Evolutionary conservation across 2,888 invertebrate genomes (phyloP), one percentile per base, ranked within the genome.

Genomic region (Polydesmus complanatus): DNA sequence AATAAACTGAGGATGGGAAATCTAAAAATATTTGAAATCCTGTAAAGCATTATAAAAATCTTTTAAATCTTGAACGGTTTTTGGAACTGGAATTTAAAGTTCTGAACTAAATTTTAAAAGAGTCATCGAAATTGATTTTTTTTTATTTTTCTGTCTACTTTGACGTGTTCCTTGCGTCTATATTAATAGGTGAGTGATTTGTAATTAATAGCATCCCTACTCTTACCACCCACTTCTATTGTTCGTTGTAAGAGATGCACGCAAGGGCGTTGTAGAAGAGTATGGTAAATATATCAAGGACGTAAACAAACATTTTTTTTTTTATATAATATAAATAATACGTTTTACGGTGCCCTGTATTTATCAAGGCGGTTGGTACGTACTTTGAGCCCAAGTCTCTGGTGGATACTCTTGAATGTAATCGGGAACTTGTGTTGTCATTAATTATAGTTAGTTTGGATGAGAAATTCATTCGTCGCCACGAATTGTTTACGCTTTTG

Each of bases 121-220:
- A n/a, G n/a, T n/a, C n/a, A n/a, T n/a, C 3, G 14, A 53, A 53
- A 53, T 53, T 18, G 27, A 27, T 53, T 53, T 25, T 53, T 53
- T 53, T 53, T 53, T 53, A 53, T 23, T 53, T 27, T 25, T 53
- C 53, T 27, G 23, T 53, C 53, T n/a, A 23, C 52, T n/a, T 21
- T 23, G 50, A 3, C 50, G 27, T 27, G 27, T 27, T 53, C 23
- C 3, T n/a, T 19, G 23, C 53, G 27, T 23, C 51, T 1, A 51
- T 1, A 8, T 11, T 23, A 21, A 51, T 37, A 14, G 37, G 37
- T 37, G 37, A 14, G 14, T 37, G 14, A 37, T 37, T 14, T 37
- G 37, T 37, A 37, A 37, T 37, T 37, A 37, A 37, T 37, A 37
- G 37, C 14, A 37, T 37, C 14, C 8, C n/a, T 8, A 14, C 37